These are phyloP conservation scores for Torymus auratus DNA, from an alignment of 2,888 invertebrate species.

Conservation along the genomic window DNA sequence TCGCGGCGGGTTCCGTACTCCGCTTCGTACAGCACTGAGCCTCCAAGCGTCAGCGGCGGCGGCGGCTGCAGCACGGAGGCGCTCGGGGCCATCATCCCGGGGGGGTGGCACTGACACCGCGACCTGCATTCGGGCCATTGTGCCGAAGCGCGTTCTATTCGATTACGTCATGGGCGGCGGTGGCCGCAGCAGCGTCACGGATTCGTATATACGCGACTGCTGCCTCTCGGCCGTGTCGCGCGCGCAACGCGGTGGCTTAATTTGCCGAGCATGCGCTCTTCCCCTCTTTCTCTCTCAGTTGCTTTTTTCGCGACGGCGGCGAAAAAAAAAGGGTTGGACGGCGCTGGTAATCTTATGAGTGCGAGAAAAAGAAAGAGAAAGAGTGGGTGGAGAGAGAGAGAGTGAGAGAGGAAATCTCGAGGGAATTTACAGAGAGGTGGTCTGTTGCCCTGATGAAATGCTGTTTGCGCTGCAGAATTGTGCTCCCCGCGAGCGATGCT, in stretches of 20 bases:
- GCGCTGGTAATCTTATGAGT: too few species aligned
- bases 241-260: too few species aligned
- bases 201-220: neutral
- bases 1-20: too few species aligned
- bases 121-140: constrained; percentile 57
- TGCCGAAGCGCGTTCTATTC: constrained; percentile 42
- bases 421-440: neutral
- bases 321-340: neutral
- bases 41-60: neutral
- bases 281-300: neutral
- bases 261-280: too few species aligned
- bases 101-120: constrained; percentile 56
- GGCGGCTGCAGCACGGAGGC: neutral
- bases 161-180: constrained; percentile 50
- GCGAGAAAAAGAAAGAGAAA: too few species aligned
- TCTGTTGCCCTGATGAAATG: neutral
- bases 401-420: neutral
- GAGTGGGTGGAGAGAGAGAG: too few species aligned
- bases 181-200: constrained; percentile 11
- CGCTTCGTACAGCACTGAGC: too few species aligned
- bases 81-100: constrained; percentile 10
- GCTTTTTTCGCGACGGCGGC: neutral
- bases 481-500: neutral
- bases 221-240: too few species aligned
- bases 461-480: constrained; percentile 19